Evolutionary conservation across 2,888 invertebrate genomes (phyloP).

Genomic region (Catotricha subobsoleta): DNA sequence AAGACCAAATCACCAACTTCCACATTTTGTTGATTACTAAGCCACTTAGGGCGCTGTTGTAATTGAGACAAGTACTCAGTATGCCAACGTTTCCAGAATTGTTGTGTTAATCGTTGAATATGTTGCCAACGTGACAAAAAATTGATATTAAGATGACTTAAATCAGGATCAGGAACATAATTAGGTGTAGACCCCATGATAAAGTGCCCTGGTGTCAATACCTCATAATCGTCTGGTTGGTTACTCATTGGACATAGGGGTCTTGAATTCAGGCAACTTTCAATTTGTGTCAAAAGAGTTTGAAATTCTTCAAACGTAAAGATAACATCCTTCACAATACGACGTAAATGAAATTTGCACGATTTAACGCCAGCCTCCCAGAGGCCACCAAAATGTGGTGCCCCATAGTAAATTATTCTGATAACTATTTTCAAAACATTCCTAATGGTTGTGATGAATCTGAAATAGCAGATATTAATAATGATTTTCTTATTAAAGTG

Average conservation of each 20-base stretch:
- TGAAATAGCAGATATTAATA: no score
- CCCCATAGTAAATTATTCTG: no score
- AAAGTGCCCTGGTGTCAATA: slow-evolving; percentile 11
- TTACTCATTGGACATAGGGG: slow-evolving; percentile 13
- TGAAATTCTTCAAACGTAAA: slow-evolving; percentile 16
- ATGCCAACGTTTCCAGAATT: not conserved
- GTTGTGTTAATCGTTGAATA: not conserved
- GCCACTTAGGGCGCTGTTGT: not conserved
- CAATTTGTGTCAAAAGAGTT: slow-evolving; percentile 15
- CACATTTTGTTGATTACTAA: not conserved
- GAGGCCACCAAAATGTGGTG: slow-evolving; percentile 18
- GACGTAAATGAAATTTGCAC: slow-evolving; percentile 16
- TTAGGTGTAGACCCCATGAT: slow-evolving; percentile 8
- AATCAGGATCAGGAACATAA: slow-evolving; percentile 9
- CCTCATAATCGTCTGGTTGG: slow-evolving; percentile 10
- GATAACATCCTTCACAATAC: slow-evolving; percentile 12
- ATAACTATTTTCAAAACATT: no score
- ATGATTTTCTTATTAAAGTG: no score
- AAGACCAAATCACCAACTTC: not conserved
- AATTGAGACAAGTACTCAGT: not conserved
- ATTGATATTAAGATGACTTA: not conserved
- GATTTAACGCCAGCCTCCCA: slow-evolving; percentile 18
- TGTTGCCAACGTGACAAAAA: not conserved
- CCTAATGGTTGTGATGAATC: no score
- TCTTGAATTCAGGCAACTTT: slow-evolving; percentile 17